These are phyloP conservation scores for Caenorhabditis briggsae DNA, from an alignment of 1,140 invertebrate species.

Conservation along the genomic window DNA sequence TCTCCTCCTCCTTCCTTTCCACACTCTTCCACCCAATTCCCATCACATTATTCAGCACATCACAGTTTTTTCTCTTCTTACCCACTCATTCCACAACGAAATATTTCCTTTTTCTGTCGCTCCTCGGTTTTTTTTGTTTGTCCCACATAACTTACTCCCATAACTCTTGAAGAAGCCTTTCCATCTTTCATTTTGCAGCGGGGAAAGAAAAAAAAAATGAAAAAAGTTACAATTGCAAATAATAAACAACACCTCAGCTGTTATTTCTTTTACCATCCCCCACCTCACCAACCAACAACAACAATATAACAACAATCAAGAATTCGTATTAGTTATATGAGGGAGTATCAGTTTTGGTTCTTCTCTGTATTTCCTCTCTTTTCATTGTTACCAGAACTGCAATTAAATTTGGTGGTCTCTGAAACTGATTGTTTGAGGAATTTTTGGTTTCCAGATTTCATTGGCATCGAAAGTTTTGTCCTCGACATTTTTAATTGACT, in stretches of 20 bases:
- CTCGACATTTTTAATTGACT: too few relatives aligned
- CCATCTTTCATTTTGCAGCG: neutral
- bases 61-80: constrained; percentile 10
- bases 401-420: neutral
- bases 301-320: neutral
- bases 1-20: neutral
- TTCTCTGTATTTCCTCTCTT: neutral
- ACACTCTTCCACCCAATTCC: constrained; percentile 4
- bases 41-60: constrained; percentile 56
- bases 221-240: neutral
- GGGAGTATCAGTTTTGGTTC: constrained; percentile 17
- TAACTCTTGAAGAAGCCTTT: constrained; percentile 9
- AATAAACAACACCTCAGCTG: constrained; percentile 17
- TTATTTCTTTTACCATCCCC: too few relatives aligned
- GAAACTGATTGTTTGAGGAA: too few relatives aligned
- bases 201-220: neutral
- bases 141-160: constrained; percentile 43
- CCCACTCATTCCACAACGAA: constrained; percentile 16
- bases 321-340: constrained; percentile 39
- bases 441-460: too few relatives aligned
- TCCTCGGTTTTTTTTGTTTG: neutral
- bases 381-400: neutral
- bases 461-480: too few relatives aligned
- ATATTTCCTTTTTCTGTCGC: constrained; percentile 38
- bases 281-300: too few relatives aligned